These are phyloP conservation scores for Drosophila vallismaia DNA, from an alignment of 2,888 invertebrate genomes.

Conservation along the genomic window DNA sequence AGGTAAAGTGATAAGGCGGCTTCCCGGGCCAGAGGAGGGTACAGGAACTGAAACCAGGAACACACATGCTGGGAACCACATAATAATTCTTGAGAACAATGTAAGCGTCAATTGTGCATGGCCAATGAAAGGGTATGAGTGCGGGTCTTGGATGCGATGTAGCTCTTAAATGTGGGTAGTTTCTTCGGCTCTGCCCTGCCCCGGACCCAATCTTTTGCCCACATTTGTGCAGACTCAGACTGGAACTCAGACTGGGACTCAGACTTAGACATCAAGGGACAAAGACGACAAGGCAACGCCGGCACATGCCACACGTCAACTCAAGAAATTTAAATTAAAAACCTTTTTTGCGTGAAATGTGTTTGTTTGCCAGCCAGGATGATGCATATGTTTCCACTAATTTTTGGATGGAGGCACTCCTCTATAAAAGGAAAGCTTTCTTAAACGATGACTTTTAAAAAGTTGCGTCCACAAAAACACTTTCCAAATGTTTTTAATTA, in stretches of 20 bases:
- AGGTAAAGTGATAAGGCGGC: constrained; percentile 68
- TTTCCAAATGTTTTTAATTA: not conserved
- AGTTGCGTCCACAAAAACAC: not conserved
- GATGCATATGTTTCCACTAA: constrained; percentile 50
- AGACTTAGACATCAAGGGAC: constrained; percentile 38
- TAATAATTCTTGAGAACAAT: constrained; percentile 81
- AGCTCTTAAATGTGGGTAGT: constrained; percentile 57
- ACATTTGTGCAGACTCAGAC: constrained; percentile 61
- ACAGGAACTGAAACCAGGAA: constrained; percentile 24
- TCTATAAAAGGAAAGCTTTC: not conserved
- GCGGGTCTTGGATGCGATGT: constrained; percentile 25
- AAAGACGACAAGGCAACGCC: constrained; percentile 53
- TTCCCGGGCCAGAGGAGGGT: constrained; percentile 9
- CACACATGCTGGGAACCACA: constrained; percentile 77
- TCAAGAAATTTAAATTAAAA: constrained; percentile 78
- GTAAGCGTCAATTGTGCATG: constrained; percentile 76
- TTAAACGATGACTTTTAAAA: not conserved
- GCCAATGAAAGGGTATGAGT: constrained; percentile 48
- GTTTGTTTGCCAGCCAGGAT: constrained; percentile 43
- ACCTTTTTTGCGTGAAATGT: constrained; percentile 72
- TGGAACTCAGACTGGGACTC: constrained; percentile 3
- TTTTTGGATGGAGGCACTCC: constrained; percentile 4
- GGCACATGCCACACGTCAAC: constrained; percentile 77
- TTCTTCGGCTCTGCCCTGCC: constrained; percentile 52
- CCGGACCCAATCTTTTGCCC: constrained; percentile 65